These are phyloP conservation scores for Diceros bicornis DNA, from an alignment of 2,797 vertebrate species.

Conservation along the genomic window DNA sequence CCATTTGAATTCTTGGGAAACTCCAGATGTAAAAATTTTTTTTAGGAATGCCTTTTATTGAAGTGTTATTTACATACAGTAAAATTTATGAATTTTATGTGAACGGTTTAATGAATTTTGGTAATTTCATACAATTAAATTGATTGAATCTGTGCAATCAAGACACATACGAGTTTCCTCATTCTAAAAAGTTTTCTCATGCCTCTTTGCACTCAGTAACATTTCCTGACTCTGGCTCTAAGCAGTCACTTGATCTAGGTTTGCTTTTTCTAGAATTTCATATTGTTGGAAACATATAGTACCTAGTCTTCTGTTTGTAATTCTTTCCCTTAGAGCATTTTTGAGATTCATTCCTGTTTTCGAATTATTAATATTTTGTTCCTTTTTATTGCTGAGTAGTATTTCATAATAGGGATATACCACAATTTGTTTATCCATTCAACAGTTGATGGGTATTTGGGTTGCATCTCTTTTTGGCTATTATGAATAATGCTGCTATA, in stretches of 20 bases:
- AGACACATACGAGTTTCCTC: not conserved
- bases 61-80: not conserved
- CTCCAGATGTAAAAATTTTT: not conserved
- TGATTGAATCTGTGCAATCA: not conserved
- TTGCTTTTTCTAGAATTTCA: slow-evolving; percentile 27
- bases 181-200: not conserved
- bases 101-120: not conserved
- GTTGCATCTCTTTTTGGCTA: not conserved
- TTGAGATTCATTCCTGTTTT: slow-evolving; percentile 18
- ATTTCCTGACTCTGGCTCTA: not conserved
- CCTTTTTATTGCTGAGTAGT: not conserved
- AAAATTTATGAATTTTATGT: not conserved
- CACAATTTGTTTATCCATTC: not conserved
- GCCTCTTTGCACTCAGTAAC: not conserved
- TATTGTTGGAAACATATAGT: not conserved
- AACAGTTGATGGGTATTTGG: not conserved
- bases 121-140: not conserved
- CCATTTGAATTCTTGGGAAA: not conserved
- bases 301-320: not conserved
- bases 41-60: not conserved
- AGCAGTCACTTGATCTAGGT: not conserved
- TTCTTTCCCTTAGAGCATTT: not conserved
- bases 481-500: slow-evolving; percentile 5
- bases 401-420: not conserved
- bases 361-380: slow-evolving; percentile 30